Conservation (phyloP, 2,113 vertebrate species). For the Gopherus flavomarginatus region DNA sequence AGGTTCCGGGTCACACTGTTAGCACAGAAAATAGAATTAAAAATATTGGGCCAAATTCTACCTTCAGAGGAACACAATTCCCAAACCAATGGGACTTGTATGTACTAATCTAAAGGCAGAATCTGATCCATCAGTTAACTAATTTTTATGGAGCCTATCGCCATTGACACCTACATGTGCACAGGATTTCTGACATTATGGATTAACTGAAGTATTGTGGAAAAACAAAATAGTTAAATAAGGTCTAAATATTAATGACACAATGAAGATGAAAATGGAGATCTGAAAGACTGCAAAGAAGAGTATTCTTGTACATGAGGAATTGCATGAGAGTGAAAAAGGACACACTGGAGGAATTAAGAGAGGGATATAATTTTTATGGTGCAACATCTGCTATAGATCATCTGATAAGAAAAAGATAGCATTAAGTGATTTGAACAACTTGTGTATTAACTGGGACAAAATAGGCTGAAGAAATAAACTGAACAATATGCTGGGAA, state of each 20-base stretch:
- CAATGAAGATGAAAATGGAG: background rate
- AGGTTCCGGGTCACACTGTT: conserved; percentile 23
- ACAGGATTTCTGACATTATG: background rate
- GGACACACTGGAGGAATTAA: background rate
- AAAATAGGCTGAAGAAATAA: background rate
- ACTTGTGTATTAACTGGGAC: background rate
- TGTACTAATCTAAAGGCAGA: background rate
- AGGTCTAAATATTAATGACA: background rate
- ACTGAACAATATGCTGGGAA: background rate
- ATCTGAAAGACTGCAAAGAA: background rate
- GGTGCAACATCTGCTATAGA: background rate
- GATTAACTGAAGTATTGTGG: background rate
- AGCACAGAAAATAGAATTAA: conserved; percentile 40
- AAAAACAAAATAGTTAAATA: background rate
- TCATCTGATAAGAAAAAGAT: background rate
- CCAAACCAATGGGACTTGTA: conserved; percentile 3
- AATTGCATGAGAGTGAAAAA: background rate
- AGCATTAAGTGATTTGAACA: background rate
- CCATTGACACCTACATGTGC: background rate
- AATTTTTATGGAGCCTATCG: background rate
- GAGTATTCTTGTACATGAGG: background rate
- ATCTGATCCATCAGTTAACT: background rate
- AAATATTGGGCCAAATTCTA: background rate
- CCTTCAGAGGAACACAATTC: background rate
- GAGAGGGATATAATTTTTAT: background rate